phyloP scores from a whole-genome alignment of 92 coral and sea anemone species.

The Pocillopora grandis region DNA sequence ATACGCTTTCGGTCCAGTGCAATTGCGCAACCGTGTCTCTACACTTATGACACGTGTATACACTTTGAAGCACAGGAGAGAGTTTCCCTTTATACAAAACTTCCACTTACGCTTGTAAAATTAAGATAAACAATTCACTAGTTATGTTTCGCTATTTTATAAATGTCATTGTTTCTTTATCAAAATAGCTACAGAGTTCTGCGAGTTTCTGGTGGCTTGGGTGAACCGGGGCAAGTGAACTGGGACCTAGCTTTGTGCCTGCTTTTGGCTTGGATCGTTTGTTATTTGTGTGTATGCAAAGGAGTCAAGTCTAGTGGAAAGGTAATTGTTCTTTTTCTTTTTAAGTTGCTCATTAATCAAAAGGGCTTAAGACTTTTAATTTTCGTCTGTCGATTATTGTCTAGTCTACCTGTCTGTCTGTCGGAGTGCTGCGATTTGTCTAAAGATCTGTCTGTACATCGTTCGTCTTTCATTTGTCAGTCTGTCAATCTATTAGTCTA shows the following conservation, averaged over 20 bases:
- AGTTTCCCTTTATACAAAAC: too few relatives aligned
- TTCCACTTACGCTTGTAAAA: too few relatives aligned
- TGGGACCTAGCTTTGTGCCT: conserved; percentile 77
- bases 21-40: too few relatives aligned
- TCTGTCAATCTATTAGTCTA: not conserved
- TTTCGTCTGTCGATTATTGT: too few relatives aligned
- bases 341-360: not conserved
- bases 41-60: too few relatives aligned
- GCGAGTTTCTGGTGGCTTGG: conserved; percentile 56
- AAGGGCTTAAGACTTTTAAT: too few relatives aligned
- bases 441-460: too few relatives aligned
- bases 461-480: not conserved
- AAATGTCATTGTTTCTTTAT: not conserved
- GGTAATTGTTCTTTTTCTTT: conserved; percentile 36
- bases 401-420: too few relatives aligned
- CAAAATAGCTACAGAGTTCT: conserved; percentile 47
- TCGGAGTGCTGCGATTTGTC: too few relatives aligned
- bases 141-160: not conserved
- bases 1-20: too few relatives aligned
- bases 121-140: too few relatives aligned
- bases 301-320: conserved; percentile 83
- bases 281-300: conserved; percentile 58
- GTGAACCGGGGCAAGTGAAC: conserved; percentile 54
- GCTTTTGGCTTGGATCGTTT: conserved; percentile 25
- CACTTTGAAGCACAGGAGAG: too few relatives aligned